phyloP scores from a whole-genome alignment of 2,888 invertebrate genomes.

The Deilephila porcellus region DNA sequence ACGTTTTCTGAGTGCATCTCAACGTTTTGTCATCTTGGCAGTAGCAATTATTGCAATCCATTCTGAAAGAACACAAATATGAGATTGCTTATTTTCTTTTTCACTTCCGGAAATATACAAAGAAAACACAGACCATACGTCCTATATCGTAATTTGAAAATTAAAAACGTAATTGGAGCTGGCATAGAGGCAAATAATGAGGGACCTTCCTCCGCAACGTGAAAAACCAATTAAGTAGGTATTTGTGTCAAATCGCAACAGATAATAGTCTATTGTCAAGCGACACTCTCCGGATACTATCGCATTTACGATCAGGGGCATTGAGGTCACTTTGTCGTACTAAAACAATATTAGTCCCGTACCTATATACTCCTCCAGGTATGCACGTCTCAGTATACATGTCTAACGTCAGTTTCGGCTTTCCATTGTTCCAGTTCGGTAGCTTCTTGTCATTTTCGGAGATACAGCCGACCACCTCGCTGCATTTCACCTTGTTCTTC shows the following conservation, averaged over 20 bases:
- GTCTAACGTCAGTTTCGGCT: constrained; percentile 41
- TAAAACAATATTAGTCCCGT: background rate
- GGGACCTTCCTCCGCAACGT: too few species aligned
- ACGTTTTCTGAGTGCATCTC: constrained; percentile 68
- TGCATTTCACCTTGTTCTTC: constrained; percentile 42
- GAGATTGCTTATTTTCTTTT: too few species aligned
- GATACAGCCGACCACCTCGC: constrained; percentile 40
- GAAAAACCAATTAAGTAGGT: too few species aligned
- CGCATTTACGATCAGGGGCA: too few species aligned
- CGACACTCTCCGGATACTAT: too few species aligned
- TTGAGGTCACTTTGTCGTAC: too few species aligned
- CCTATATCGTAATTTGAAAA: too few species aligned
- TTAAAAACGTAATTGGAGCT: too few species aligned
- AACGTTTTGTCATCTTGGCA: constrained; percentile 60
- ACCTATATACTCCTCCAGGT: constrained; percentile 55
- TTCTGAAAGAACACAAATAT: constrained; percentile 46
- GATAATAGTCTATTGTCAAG: background rate
- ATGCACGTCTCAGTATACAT: constrained; percentile 49
- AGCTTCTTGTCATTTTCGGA: constrained; percentile 32
- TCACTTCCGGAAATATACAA: too few species aligned
- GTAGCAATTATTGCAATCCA: constrained; percentile 70
- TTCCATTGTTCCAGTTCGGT: constrained; percentile 35
- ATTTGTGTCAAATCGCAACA: too few species aligned
- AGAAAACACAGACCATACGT: too few species aligned
- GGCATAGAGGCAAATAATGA: too few species aligned